Base-by-base conservation (phyloP, 2,797 vertebrate species). In the Pangasius larnaudii region DNA sequence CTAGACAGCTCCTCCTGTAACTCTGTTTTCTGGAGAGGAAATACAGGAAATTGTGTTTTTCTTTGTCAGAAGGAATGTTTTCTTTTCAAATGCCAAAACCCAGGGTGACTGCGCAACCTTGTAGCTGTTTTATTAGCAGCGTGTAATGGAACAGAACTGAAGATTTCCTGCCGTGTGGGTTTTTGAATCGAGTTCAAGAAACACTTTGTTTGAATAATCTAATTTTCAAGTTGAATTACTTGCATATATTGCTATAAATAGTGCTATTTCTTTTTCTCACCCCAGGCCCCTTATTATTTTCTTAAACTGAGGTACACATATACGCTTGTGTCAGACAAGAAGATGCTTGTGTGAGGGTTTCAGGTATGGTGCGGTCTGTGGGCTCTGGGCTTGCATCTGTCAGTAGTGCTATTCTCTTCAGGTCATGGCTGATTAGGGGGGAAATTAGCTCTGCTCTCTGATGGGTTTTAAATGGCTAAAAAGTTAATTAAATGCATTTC, bases 71-170 rank as follows among this genome's bases (percentile, higher is more conserved):
- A 90, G 85, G 39, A 75, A 65, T 88, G 90, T 87, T 90, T 89
- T 92, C 85, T 89, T 90, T 93, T 88, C 91, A 94, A 94, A 92
- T 91, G 92, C 93, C 91, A 95, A 93, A 93, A 91, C 77, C 78
- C 27, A 58, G 89, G 89, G 90, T 91, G 79, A 78, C 87, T 90
- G 92, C 79, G 13, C 92, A 93, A 90, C 92, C 89, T 27, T 89
- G 59, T 71, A 75, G 85, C 78, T 74, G 78, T 85, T 51, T 88
- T 46, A 69, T 94, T 93, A 94, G 92, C 90, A 88, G 89, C 56
- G 67, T 91, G 87, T 89, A 90, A 93, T 81, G 89, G 65, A 90
- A 91, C 88, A 59, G 63, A 87, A 58, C 75, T 53, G 67, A 84
- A 61, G 2, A 30, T 71, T 75, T 84, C 53, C 74, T 56, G 24